A percentile compares a stretch with the other conserved stretches of the same genome.
Evolutionary conservation across 1,140 invertebrate species (phyloP).

Genomic region (Aphelenchoides besseyi): DNA sequence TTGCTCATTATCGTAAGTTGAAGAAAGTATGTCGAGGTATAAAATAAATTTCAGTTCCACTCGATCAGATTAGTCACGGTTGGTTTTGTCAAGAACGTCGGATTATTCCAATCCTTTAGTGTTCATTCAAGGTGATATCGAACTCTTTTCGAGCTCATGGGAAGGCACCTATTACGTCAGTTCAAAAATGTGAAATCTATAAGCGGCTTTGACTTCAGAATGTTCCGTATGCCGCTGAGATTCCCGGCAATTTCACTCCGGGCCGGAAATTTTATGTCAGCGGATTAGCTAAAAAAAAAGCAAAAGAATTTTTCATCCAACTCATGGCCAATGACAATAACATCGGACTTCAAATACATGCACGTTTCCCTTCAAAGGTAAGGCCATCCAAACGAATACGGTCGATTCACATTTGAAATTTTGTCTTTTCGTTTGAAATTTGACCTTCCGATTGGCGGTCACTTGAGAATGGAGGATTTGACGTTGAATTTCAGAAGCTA

Average conservation of each 20-base stretch:
- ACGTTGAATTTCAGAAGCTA: slow-evolving; percentile 46
- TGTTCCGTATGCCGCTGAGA: slow-evolving; percentile 60
- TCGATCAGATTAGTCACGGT: no score
- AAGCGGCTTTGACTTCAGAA: slow-evolving; percentile 7
- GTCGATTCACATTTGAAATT: no score
- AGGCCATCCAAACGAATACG: no score
- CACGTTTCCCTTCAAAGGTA: slow-evolving; percentile 46
- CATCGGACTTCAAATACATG: slow-evolving; percentile 46
- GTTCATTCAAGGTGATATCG: slow-evolving; percentile 59
- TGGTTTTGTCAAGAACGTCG: no score
- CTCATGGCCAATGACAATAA: slow-evolving; percentile 42
- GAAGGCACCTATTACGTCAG: slow-evolving; percentile 57
- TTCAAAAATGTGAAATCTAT: not conserved
- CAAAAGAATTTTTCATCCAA: slow-evolving; percentile 55
- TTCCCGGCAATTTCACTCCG: slow-evolving; percentile 61
- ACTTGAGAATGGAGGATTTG: not conserved
- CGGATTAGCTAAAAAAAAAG: slow-evolving; percentile 48
- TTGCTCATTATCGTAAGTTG: slow-evolving; percentile 59
- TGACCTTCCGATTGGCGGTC: no score
- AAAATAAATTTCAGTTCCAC: not conserved
- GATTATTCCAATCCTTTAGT: slow-evolving; percentile 21
- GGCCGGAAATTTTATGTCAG: slow-evolving; percentile 60
- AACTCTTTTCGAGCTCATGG: slow-evolving; percentile 53
- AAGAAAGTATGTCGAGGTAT: slow-evolving; percentile 47
- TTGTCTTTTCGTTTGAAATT: no score